Conservation (phyloP, 1,140 invertebrate genomes). For the Apocrypta bakeri region DNA sequence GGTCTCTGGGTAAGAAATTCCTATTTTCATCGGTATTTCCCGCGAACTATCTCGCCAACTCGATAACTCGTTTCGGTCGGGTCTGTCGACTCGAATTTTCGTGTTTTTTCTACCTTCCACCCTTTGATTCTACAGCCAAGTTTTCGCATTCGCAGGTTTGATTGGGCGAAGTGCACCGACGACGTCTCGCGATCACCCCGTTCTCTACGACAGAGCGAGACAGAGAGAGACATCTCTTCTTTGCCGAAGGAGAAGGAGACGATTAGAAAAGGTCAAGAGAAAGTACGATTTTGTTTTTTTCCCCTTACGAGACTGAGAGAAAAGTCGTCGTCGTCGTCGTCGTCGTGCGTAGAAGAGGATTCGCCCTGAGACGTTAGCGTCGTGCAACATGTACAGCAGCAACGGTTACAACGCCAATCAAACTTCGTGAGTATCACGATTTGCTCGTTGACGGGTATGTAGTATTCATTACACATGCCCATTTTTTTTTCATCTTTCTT, state of each 20-base stretch:
- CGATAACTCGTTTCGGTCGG: too few species aligned
- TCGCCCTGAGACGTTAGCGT: conserved; percentile 22
- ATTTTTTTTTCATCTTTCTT: not conserved
- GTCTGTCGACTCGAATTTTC: too few species aligned
- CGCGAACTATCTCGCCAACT: not conserved
- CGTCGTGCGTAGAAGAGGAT: conserved; percentile 14
- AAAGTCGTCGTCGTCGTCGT: too few species aligned
- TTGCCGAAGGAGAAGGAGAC: conserved; percentile 36
- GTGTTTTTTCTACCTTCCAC: too few species aligned
- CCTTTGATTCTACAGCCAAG: not conserved
- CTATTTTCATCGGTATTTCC: not conserved
- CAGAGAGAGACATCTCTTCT: conserved; percentile 22
- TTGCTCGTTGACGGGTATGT: not conserved
- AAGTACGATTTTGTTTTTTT: conserved; percentile 55
- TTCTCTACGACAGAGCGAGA: too few species aligned
- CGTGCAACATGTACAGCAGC: conserved; percentile 66
- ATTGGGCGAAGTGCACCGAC: conserved; percentile 55
- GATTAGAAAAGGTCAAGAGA: conserved; percentile 51
- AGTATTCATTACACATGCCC: conserved; percentile 1
- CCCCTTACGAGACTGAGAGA: too few species aligned
- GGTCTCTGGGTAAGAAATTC: conserved; percentile 63
- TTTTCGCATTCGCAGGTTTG: conserved; percentile 59
- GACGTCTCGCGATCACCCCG: conserved; percentile 16
- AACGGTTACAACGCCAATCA: conserved; percentile 69
- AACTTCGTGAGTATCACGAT: conserved; percentile 64